Conservation (phyloP, 2,113 vertebrate genomes). For the Rousettus leschenaultii region DNA sequence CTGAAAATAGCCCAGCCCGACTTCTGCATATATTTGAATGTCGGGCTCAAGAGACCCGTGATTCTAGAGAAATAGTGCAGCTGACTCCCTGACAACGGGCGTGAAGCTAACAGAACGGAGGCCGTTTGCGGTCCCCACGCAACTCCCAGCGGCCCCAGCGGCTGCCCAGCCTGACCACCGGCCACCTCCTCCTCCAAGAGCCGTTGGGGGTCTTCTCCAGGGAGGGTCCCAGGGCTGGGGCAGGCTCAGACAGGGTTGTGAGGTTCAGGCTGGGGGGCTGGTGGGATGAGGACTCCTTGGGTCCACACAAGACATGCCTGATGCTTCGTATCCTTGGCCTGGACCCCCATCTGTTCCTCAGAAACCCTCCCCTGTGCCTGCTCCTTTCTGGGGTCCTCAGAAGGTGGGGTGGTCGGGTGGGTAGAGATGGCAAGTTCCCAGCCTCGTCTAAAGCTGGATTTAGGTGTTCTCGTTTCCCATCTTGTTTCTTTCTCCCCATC, state of each 20-base stretch:
- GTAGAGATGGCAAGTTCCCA: neutral
- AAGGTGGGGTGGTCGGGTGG: neutral
- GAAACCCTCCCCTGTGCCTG: neutral
- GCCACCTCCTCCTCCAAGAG: neutral
- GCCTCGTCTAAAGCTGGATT: neutral
- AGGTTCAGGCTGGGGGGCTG: neutral
- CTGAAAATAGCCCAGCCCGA: neutral
- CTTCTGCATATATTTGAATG: neutral
- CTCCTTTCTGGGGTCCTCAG: neutral
- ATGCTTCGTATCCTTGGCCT: neutral
- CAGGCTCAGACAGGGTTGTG: too few species aligned
- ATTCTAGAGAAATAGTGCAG: neutral
- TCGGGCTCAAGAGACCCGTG: neutral
- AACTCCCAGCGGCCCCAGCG: neutral
- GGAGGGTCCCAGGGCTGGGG: neutral
- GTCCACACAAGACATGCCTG: neutral
- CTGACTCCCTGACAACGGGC: fast-evolving
- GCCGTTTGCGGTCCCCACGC: fast-evolving
- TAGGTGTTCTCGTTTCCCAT: neutral
- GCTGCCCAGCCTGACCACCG: neutral
- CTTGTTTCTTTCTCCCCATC: neutral
- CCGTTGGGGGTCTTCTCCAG: neutral
- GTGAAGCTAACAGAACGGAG: neutral
- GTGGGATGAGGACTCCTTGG: too few species aligned
- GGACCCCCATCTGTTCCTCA: fast-evolving